Conservation (phyloP, 2,797 vertebrate genomes). For the Anableps anableps region DNA sequence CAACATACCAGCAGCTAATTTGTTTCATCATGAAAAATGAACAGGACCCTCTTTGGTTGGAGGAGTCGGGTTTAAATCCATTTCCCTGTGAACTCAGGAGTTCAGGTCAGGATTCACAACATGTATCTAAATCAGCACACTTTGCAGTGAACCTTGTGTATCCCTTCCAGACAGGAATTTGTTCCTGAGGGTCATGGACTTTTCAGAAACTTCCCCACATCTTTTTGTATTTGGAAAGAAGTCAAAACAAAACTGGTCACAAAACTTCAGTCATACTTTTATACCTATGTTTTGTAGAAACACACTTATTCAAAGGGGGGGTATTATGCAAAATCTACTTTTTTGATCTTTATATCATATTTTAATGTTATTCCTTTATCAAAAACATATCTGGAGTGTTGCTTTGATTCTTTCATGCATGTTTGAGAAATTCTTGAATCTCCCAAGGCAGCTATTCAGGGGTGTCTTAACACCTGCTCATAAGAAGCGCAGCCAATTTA, state of each 20-base stretch:
- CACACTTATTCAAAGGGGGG: no score
- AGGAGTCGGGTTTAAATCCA: constrained; percentile 39
- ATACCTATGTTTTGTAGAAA: neutral
- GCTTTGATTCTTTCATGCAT: neutral
- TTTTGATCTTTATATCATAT: neutral
- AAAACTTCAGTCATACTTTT: constrained; percentile 15
- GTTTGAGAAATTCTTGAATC: neutral
- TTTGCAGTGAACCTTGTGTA: constrained; percentile 29
- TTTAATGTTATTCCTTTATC: neutral
- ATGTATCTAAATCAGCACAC: constrained; percentile 9
- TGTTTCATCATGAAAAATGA: constrained; percentile 50
- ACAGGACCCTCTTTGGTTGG: constrained; percentile 21
- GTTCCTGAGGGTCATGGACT: constrained; percentile 8
- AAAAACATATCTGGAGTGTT: neutral
- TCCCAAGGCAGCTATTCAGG: neutral
- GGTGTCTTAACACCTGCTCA: no score
- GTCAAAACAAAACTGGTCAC: constrained; percentile 27
- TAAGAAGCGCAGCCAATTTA: no score
- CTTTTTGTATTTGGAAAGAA: constrained; percentile 1
- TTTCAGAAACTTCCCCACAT: constrained; percentile 31
- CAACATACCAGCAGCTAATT: constrained; percentile 65
- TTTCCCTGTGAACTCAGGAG: constrained; percentile 21
- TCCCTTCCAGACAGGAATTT: constrained; percentile 33
- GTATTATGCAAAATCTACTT: neutral
- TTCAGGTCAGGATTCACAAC: constrained; percentile 29